These are phyloP conservation scores for Ifrita kowaldi DNA, from an alignment of 2,113 vertebrate genomes.

Conservation along the genomic window DNA sequence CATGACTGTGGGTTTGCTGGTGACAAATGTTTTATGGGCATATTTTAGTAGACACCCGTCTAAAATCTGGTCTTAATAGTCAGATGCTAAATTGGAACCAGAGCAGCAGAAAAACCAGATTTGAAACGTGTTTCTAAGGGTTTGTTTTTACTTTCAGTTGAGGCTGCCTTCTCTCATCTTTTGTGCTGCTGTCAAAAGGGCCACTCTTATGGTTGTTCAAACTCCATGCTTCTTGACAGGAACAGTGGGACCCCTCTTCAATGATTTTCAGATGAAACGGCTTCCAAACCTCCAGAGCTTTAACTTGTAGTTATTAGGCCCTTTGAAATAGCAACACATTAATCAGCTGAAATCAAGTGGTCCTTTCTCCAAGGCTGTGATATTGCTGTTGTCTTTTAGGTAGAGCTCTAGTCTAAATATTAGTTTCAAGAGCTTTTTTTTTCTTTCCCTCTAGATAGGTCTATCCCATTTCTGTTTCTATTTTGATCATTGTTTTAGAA, in stretches of 20 bases:
- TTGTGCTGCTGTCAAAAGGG: slow-evolving; percentile 56
- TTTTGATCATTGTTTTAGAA: slow-evolving; percentile 23
- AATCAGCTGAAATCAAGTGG: slow-evolving; percentile 56
- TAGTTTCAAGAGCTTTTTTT: neutral
- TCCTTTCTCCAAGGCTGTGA: slow-evolving; percentile 5
- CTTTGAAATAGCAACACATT: slow-evolving; percentile 60
- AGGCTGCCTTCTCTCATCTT: slow-evolving; percentile 55
- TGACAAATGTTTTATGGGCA: slow-evolving; percentile 65
- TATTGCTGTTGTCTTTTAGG: slow-evolving; percentile 19
- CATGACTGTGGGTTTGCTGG: slow-evolving; percentile 33
- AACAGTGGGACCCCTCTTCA: slow-evolving; percentile 55
- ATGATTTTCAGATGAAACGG: slow-evolving; percentile 50
- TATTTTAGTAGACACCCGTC: slow-evolving; percentile 54
- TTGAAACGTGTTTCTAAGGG: slow-evolving; percentile 50
- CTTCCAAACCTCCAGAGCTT: slow-evolving; percentile 41
- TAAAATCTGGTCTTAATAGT: slow-evolving; percentile 59
- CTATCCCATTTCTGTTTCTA: neutral
- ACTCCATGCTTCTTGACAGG: slow-evolving; percentile 62
- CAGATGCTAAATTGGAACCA: slow-evolving; percentile 51
- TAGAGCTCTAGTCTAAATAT: slow-evolving; percentile 1
- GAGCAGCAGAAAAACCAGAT: slow-evolving; percentile 42
- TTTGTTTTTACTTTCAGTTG: slow-evolving; percentile 60
- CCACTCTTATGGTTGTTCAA: slow-evolving; percentile 49
- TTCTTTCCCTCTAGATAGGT: neutral
- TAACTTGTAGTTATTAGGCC: slow-evolving; percentile 45